These are phyloP conservation scores for Homalodisca vitripennis DNA, from an alignment of 1,140 invertebrate genomes.

Conservation along the genomic window DNA sequence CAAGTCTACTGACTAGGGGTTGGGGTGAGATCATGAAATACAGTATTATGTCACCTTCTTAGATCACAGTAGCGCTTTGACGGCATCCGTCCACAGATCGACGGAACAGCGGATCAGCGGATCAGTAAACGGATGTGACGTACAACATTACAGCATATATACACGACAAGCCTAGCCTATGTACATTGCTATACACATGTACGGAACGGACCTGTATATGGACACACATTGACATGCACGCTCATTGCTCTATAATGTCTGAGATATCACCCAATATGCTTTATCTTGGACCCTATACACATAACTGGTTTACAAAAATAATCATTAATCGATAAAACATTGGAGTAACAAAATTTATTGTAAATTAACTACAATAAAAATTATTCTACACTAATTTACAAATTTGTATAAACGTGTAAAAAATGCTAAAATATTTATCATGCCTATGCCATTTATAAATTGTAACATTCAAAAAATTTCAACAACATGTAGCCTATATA, in stretches of 20 bases:
- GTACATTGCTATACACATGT: not conserved
- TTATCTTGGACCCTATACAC: conserved; percentile 14
- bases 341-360: conserved; percentile 1
- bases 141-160: not conserved
- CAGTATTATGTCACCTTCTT: conserved; percentile 1
- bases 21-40: conserved; percentile 15
- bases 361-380: conserved; percentile 2
- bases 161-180: not conserved
- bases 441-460: conserved; percentile 8
- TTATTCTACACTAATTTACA: not conserved
- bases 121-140: not conserved
- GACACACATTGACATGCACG: not conserved
- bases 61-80: conserved; percentile 18
- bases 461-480: conserved; percentile 5
- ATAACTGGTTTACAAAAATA: conserved; percentile 7
- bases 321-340: not conserved
- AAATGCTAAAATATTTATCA: conserved; percentile 13
- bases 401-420: not conserved
- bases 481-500: conserved; percentile 18
- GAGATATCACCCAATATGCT: conserved; percentile 11
- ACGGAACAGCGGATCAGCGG: not conserved
- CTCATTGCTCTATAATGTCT: too few species aligned
- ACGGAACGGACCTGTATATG: too few species aligned
- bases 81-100: not conserved
- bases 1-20: conserved; percentile 21